phyloP scores from a whole-genome alignment of 64 coral and sea anemone genomes.

The Catalaphyllia jardinei region DNA sequence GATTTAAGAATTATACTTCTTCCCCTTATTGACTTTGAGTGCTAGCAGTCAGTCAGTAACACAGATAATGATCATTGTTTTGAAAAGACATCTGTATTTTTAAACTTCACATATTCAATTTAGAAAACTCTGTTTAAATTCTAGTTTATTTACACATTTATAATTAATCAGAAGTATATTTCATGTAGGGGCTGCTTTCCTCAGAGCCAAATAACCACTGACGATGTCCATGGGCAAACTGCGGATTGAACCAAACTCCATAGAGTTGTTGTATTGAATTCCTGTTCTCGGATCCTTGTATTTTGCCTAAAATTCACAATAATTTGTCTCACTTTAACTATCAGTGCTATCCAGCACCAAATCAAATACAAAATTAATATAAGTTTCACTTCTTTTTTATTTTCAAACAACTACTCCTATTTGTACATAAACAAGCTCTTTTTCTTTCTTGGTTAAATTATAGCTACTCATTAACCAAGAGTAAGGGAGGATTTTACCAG shows the following conservation, averaged over 20 bases:
- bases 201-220: conserved; percentile 81
- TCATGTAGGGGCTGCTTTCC: conserved; percentile 94
- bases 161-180: neutral
- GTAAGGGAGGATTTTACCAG: too few species aligned
- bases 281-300: conserved; percentile 98
- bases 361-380: too few species aligned
- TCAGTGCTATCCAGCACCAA: neutral
- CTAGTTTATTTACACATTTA: conserved; percentile 26
- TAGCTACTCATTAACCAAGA: too few species aligned
- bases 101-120: neutral
- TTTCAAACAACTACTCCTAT: too few species aligned
- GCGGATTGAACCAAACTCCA: conserved; percentile 89
- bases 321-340: neutral
- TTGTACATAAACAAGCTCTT: too few species aligned
- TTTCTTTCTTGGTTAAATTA: too few species aligned
- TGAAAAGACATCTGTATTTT: neutral
- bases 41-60: too few species aligned
- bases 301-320: conserved; percentile 75
- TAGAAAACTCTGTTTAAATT: conserved; percentile 5
- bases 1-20: too few species aligned
- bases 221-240: conserved; percentile 95
- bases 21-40: too few species aligned
- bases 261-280: conserved; percentile 80
- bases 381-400: too few species aligned
- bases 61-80: too few species aligned